A percentile compares a stretch with the other conserved stretches of the same genome.
Conservation (phyloP, 2,113 vertebrate genomes). For the Myanophis thanlyinensis region DNA sequence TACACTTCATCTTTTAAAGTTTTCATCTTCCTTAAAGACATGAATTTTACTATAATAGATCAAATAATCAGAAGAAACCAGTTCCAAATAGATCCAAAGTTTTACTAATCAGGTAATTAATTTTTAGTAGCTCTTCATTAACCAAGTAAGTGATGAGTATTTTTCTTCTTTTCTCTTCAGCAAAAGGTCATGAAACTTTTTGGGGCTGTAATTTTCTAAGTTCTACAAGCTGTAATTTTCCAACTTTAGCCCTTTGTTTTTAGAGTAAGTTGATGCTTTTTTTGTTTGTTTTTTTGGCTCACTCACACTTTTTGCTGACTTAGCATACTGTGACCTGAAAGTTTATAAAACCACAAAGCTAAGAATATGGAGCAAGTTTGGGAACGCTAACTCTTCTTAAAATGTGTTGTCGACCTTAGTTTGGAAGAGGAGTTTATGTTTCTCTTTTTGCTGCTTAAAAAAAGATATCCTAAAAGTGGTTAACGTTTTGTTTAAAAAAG, state of each 20-base stretch:
- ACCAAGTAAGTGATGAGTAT: neutral
- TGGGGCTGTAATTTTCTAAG: conserved; percentile 10
- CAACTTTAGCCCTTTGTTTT: conserved; percentile 46
- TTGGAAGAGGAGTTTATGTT: neutral
- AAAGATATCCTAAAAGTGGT: neutral
- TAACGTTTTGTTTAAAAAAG: neutral
- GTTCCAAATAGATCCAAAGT: too few relatives aligned
- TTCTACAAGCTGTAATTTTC: conserved; percentile 52
- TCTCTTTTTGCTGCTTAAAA: neutral
- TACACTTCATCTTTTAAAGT: neutral
- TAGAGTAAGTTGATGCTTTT: conserved; percentile 47
- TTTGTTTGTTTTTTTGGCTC: neutral
- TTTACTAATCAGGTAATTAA: neutral
- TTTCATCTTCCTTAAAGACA: neutral
- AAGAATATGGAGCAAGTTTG: neutral
- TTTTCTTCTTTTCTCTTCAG: neutral
- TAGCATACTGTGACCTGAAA: neutral
- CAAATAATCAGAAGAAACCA: neutral
- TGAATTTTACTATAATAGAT: neutral
- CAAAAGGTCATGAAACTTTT: neutral
- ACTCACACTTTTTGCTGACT: neutral
- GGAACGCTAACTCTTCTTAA: neutral
- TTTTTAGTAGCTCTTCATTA: neutral
- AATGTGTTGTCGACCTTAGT: neutral
- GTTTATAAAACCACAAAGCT: neutral